Evolutionary conservation across 2,113 vertebrate genomes (phyloP).

Genomic region (Noturus placidus): DNA sequence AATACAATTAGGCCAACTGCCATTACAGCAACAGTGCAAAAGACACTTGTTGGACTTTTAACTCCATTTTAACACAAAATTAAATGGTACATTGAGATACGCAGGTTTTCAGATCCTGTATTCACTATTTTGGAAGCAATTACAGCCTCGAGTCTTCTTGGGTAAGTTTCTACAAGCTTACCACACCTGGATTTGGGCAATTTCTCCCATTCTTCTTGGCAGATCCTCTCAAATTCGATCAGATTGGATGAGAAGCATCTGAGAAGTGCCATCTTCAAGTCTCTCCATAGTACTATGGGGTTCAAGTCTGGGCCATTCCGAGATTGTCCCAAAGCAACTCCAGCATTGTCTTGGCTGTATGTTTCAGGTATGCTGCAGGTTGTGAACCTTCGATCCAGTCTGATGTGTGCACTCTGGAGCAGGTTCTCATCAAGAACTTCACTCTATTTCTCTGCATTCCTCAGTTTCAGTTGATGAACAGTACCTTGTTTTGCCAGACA

Average conservation of each 20-base stretch:
- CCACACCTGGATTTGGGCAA: background rate
- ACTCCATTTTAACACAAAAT: background rate
- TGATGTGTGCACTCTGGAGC: background rate
- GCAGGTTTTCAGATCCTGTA: background rate
- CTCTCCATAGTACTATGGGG: background rate
- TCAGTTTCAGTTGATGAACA: background rate
- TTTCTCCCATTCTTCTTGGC: background rate
- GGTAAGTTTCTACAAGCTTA: background rate
- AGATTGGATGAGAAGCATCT: background rate
- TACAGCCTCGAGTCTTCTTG: background rate
- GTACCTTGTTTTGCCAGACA: background rate
- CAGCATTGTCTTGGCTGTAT: background rate
- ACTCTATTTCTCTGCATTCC: background rate
- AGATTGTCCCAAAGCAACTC: background rate
- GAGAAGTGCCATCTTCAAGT: background rate
- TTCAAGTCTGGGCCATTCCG: background rate
- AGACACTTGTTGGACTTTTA: constrained; percentile 7
- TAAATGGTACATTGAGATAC: background rate
- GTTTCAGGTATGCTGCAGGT: background rate
- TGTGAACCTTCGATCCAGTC: background rate
- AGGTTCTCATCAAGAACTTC: background rate
- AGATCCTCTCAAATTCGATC: background rate
- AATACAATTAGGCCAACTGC: background rate
- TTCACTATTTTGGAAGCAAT: background rate
- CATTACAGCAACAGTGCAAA: constrained; percentile 8